Evolutionary conservation across 1,140 invertebrate species (phyloP).

Genomic region (Mesaphorura yosii): DNA sequence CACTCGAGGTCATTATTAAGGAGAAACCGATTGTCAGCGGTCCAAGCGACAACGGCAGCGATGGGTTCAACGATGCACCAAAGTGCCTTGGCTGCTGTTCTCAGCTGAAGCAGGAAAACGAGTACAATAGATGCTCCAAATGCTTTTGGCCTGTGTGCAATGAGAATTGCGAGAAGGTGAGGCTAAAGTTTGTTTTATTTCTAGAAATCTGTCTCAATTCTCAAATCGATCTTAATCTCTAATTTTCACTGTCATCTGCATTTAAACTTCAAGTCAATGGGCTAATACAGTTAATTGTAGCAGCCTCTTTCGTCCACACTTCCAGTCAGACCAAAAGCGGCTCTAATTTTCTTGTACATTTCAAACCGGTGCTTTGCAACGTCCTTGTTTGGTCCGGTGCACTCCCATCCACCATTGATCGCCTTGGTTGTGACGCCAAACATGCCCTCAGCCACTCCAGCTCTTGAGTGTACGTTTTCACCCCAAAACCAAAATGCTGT

Average conservation of each 20-base stretch:
- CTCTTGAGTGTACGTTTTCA: conserved; percentile 11
- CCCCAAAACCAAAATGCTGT: conserved; percentile 27
- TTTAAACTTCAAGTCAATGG: too few species aligned
- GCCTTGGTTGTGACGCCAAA: conserved; percentile 25
- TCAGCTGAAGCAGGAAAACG: background rate
- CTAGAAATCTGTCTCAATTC: too few species aligned
- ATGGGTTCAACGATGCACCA: background rate
- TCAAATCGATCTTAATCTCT: too few species aligned
- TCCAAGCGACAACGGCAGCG: background rate
- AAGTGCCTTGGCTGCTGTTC: background rate
- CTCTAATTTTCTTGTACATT: conserved; percentile 10
- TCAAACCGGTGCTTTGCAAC: conserved; percentile 10
- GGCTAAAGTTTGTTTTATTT: too few species aligned
- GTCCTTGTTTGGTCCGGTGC: conserved; percentile 7
- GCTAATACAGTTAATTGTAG: conserved; percentile 11
- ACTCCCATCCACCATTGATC: conserved; percentile 26
- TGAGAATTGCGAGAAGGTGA: background rate
- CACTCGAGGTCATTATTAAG: background rate
- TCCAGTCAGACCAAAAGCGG: conserved; percentile 19
- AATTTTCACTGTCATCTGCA: too few species aligned
- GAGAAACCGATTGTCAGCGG: background rate
- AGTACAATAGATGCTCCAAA: background rate
- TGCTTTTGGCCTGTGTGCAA: background rate
- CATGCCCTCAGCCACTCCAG: conserved; percentile 16
- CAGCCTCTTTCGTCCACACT: conserved; percentile 15